Percentiles rank a stretch among this genome's conserved stretches.
phyloP scores from a whole-genome alignment of 2,113 vertebrate genomes.

The Dolichotis patagonum region DNA sequence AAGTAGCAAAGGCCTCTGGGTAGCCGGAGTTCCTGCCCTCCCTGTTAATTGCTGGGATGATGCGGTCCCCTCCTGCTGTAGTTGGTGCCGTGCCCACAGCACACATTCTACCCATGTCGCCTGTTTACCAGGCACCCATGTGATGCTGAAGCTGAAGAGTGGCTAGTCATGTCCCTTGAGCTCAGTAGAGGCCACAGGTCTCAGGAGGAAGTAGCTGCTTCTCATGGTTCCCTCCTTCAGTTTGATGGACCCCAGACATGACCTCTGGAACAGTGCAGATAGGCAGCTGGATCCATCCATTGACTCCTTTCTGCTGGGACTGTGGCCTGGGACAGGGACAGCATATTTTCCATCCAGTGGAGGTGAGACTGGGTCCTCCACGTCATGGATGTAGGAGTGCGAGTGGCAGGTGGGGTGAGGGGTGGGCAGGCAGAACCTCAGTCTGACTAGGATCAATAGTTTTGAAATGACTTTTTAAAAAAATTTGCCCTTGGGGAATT shows the following conservation, averaged over 20 bases:
- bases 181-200: background rate
- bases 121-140: background rate
- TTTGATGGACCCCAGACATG: background rate
- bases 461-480: constrained; percentile 72
- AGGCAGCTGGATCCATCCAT: background rate
- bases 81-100: background rate
- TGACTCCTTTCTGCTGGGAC: background rate
- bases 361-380: background rate
- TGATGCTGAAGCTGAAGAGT: rapidly evolving
- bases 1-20: constrained; percentile 73
- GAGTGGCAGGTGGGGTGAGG: rapidly evolving
- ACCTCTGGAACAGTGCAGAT: background rate
- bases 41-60: constrained; percentile 48
- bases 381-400: background rate
- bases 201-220: background rate
- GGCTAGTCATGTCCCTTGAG: background rate
- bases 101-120: rapidly evolving
- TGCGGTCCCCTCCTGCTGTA: background rate
- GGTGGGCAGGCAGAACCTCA: background rate
- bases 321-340: background rate
- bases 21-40: constrained; percentile 42
- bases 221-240: background rate
- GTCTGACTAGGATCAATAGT: constrained; percentile 37
- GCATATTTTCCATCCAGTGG: background rate
- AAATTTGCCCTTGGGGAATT: constrained; percentile 68